Conservation (phyloP, 1,140 invertebrate species). For the Meteorus sp. region DNA sequence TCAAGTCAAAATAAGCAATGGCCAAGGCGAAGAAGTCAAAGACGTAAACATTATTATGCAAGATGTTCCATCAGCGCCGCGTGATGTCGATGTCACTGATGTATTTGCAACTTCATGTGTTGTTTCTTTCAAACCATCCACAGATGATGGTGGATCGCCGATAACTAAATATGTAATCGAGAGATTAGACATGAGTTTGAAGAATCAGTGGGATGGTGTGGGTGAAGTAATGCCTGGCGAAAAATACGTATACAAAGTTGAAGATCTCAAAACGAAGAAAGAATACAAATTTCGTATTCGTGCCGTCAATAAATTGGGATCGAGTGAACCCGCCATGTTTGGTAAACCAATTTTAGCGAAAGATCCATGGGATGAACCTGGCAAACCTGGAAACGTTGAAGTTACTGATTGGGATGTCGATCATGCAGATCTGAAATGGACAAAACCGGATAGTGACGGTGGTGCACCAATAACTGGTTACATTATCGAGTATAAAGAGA, state of each 20-base stretch:
- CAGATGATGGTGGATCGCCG: slow-evolving; percentile 91
- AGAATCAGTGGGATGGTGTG: slow-evolving; percentile 85
- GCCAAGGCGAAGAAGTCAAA: slow-evolving; percentile 83
- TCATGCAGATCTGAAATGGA: slow-evolving; percentile 91
- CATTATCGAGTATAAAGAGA: slow-evolving; percentile 91
- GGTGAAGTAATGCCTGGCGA: slow-evolving; percentile 71
- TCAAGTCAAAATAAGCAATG: slow-evolving; percentile 83
- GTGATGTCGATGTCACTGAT: slow-evolving; percentile 88
- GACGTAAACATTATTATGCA: slow-evolving; percentile 86
- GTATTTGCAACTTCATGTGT: slow-evolving; percentile 91
- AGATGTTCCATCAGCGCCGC: slow-evolving; percentile 84
- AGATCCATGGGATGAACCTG: slow-evolving; percentile 97
- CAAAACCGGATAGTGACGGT: slow-evolving; percentile 86
- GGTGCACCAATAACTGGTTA: slow-evolving; percentile 94
- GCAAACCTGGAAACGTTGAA: slow-evolving; percentile 87
- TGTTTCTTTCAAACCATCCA: slow-evolving; percentile 87
- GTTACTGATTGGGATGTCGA: slow-evolving; percentile 96
- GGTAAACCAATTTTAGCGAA: slow-evolving; percentile 88
- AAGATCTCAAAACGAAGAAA: slow-evolving; percentile 83
- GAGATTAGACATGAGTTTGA: slow-evolving; percentile 86
- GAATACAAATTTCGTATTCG: slow-evolving; percentile 94
- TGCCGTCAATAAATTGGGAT: slow-evolving; percentile 89
- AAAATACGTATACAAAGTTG: slow-evolving; percentile 78
- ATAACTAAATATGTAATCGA: slow-evolving; percentile 93
- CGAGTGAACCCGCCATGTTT: slow-evolving; percentile 85